Evolutionary conservation across 2,113 vertebrate species (phyloP).

Genomic region (Bos javanicus): DNA sequence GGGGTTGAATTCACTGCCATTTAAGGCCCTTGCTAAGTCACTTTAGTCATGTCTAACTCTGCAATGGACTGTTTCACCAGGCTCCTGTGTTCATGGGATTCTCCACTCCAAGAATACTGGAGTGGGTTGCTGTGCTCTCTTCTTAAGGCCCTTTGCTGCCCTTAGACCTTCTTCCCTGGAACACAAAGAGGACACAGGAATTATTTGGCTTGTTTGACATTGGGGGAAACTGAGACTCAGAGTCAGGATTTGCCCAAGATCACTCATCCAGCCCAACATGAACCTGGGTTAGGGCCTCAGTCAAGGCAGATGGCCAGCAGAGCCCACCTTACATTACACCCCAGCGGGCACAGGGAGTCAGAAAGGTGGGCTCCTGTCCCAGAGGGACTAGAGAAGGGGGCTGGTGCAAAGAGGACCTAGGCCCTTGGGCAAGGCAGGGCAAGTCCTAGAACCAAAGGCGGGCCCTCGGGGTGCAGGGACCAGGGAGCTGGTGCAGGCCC

Average conservation of each 20-base stretch:
- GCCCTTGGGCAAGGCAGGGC: no score
- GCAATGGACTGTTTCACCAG: not conserved
- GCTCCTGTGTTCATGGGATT: not conserved
- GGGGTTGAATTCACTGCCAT: not conserved
- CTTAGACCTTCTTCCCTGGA: not conserved
- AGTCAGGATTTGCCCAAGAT: not conserved
- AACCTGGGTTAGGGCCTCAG: not conserved
- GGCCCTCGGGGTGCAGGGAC: accelerated
- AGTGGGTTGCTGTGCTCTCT: not conserved
- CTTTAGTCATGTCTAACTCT: not conserved
- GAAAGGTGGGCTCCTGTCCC: not conserved
- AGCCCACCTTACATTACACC: not conserved
- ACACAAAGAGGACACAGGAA: not conserved
- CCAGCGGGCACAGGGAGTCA: not conserved
- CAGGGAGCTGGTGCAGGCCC: not conserved
- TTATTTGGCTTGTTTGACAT: not conserved
- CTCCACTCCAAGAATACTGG: not conserved
- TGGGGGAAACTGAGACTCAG: not conserved
- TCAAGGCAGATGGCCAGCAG: not conserved
- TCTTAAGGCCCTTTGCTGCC: not conserved
- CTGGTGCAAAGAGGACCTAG: not conserved
- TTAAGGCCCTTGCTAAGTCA: not conserved
- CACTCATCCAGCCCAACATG: not conserved
- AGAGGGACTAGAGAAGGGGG: not conserved
- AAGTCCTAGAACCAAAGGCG: not conserved